Conservation (phyloP, 2,797 vertebrate species). For the Cirrhinus molitorella region DNA sequence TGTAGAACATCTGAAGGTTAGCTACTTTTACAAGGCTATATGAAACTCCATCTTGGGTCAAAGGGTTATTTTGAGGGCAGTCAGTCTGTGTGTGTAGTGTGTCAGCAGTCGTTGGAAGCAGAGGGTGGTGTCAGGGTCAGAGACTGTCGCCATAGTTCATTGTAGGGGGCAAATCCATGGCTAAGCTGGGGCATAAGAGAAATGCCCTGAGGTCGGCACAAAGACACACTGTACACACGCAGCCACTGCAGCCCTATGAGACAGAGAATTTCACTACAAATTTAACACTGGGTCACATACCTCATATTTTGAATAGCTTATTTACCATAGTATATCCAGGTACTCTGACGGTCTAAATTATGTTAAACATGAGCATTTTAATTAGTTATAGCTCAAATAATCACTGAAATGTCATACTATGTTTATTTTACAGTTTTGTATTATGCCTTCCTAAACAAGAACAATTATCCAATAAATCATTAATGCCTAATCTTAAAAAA, state of each 20-base stretch:
- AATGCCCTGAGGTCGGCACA: slow-evolving; percentile 89
- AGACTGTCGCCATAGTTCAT: slow-evolving; percentile 83
- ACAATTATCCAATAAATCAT: neutral
- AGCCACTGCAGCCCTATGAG: slow-evolving; percentile 12
- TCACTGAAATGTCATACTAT: neutral
- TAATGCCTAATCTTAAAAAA: neutral
- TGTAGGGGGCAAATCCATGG: slow-evolving; percentile 88
- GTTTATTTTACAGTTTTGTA: neutral
- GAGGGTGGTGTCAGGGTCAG: slow-evolving; percentile 79
- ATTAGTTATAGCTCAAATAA: neutral
- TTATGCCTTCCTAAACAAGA: neutral
- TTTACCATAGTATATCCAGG: neutral
- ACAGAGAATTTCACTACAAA: slow-evolving; percentile 16
- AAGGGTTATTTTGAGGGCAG: slow-evolving; percentile 17
- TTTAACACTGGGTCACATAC: slow-evolving; percentile 27
- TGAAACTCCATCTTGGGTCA: slow-evolving; percentile 18
- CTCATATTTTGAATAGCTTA: neutral
- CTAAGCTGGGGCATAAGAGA: slow-evolving; percentile 88
- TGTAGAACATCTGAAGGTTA: neutral
- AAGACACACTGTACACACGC: slow-evolving; percentile 65
- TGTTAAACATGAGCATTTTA: neutral
- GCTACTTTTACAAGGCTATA: neutral
- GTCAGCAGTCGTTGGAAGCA: slow-evolving; percentile 78
- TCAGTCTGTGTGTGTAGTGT: slow-evolving; percentile 37
- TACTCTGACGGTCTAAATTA: neutral